phyloP scores from a whole-genome alignment of 2,797 vertebrate species.

The Cetoscarus ocellatus region DNA sequence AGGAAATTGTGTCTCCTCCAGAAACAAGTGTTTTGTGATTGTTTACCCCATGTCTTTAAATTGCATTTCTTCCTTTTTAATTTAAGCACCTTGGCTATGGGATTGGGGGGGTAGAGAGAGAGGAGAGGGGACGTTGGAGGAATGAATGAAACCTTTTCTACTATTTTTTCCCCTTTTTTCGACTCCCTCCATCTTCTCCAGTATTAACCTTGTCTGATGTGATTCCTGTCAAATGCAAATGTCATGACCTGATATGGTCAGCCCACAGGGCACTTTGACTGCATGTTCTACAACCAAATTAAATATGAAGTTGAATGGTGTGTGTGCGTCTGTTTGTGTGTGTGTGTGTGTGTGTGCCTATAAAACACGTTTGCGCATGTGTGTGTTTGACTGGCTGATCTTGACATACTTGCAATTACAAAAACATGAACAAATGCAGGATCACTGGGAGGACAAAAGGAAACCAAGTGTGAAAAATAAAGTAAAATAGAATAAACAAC shows the following conservation, averaged over 20 bases:
- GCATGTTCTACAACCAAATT: constrained; percentile 89
- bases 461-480: constrained; percentile 89
- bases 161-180: constrained; percentile 44
- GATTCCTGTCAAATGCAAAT: constrained; percentile 87
- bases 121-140: constrained; percentile 44
- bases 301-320: constrained; percentile 83
- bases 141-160: constrained; percentile 69
- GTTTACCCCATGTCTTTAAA: constrained; percentile 93
- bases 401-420: constrained; percentile 92
- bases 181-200: constrained; percentile 80
- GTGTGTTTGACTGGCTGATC: constrained; percentile 68
- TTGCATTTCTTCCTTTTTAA: constrained; percentile 92
- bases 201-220: constrained; percentile 87
- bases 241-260: constrained; percentile 87
- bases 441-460: constrained; percentile 84
- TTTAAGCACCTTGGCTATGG: constrained; percentile 85
- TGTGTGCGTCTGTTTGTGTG: no score
- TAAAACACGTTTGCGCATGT: constrained; percentile 18
- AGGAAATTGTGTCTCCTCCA: constrained; percentile 87
- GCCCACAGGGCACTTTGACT: constrained; percentile 83
- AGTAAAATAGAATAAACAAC: constrained; percentile 65
- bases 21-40: constrained; percentile 90
- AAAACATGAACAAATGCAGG: constrained; percentile 81
- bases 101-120: constrained; percentile 68
- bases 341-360: constrained; percentile 33